Conservation (phyloP, 2,113 vertebrate genomes). For the Sinocyclocheilus grahami region DNA sequence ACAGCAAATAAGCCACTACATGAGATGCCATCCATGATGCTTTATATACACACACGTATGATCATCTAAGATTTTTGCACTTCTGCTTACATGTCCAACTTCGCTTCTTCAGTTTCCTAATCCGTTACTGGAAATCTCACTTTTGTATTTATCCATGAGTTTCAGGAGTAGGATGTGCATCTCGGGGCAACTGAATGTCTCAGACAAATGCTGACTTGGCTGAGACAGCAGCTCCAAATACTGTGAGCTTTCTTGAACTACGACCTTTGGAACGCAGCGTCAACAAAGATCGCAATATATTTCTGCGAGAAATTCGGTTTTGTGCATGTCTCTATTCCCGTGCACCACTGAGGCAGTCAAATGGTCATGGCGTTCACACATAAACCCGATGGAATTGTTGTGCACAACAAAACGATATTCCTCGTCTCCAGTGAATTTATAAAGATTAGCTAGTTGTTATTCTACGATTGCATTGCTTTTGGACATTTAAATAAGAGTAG, state of each 20-base stretch:
- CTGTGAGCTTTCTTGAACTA: slow-evolving; percentile 61
- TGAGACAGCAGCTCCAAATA: slow-evolving; percentile 63
- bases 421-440: neutral
- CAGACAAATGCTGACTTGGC: slow-evolving; percentile 74
- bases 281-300: slow-evolving; percentile 50
- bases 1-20: neutral
- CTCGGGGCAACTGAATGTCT: slow-evolving; percentile 59
- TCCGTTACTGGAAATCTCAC: neutral
- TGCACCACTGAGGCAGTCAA: neutral
- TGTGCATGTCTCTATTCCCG: neutral
- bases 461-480: neutral
- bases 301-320: slow-evolving; percentile 15
- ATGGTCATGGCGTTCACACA: neutral
- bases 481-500: slow-evolving; percentile 13
- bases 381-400: neutral
- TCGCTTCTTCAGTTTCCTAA: neutral
- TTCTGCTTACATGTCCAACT: slow-evolving; percentile 11
- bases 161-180: slow-evolving; percentile 56
- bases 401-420: neutral
- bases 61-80: slow-evolving; percentile 10
- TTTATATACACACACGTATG: neutral
- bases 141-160: neutral
- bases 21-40: neutral
- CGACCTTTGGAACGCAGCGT: slow-evolving; percentile 69
- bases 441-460: neutral